Conservation (phyloP, 2,888 invertebrate genomes). For the Tinea pellionella region DNA sequence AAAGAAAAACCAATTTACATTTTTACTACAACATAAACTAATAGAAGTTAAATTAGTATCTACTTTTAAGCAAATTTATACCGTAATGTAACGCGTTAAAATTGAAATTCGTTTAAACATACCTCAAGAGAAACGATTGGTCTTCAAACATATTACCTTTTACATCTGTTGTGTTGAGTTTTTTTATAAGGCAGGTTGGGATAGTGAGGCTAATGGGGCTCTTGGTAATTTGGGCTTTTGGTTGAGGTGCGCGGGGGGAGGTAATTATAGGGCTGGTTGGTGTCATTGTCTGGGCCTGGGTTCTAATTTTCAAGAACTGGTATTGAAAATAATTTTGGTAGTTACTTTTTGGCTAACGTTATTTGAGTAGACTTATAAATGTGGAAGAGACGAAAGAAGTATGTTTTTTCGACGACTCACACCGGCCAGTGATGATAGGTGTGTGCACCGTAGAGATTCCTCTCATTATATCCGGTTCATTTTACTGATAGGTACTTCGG, state of each 20-base stretch:
- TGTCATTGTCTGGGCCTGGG: constrained; percentile 59
- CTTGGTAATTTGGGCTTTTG: constrained; percentile 50
- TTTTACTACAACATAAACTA: no score
- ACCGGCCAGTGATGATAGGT: no score
- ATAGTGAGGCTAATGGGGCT: constrained; percentile 52
- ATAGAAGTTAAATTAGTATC: no score
- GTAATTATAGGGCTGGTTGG: constrained; percentile 58
- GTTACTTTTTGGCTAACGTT: background rate
- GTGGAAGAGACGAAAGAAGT: background rate
- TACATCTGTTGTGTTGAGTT: constrained; percentile 29
- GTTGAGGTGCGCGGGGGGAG: constrained; percentile 28
- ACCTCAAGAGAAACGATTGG: constrained; percentile 29
- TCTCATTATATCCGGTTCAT: no score
- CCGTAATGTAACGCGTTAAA: no score
- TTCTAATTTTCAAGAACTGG: constrained; percentile 44
- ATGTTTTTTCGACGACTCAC: background rate
- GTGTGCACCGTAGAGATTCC: no score
- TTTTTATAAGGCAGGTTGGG: constrained; percentile 37
- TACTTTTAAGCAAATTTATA: no score
- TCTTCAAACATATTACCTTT: constrained; percentile 41
- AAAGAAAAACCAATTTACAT: no score
- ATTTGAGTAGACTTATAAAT: background rate
- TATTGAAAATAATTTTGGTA: constrained; percentile 19
- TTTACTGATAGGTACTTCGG: no score
- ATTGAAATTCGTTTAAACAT: no score